phyloP scores from a whole-genome alignment of 2,888 invertebrate genomes.

The Eumacrocentrus americanus region DNA sequence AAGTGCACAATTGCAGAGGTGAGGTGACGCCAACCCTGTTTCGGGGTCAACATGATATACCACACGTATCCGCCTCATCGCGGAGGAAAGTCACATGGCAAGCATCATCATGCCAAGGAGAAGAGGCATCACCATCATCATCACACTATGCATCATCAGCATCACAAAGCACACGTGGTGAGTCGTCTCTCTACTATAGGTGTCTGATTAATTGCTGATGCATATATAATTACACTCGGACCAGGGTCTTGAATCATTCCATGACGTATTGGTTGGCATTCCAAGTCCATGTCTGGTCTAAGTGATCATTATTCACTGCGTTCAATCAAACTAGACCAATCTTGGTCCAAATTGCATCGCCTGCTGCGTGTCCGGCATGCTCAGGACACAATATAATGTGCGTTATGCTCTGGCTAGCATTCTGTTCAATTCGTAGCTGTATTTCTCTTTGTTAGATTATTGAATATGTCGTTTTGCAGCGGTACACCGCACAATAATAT shows the following conservation, averaged over 20 bases:
- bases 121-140: constrained; percentile 56
- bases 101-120: constrained; percentile 56
- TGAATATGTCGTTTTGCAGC: not conserved
- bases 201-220: not conserved
- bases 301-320: constrained; percentile 15
- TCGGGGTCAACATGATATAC: constrained; percentile 56
- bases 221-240: no score
- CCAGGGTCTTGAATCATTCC: no score
- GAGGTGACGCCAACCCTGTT: constrained; percentile 60
- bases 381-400: no score
- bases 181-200: constrained; percentile 45
- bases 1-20: constrained; percentile 40
- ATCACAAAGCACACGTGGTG: constrained; percentile 57
- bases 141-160: constrained; percentile 56
- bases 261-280: constrained; percentile 6
- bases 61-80: constrained; percentile 60
- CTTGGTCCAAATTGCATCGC: constrained; percentile 27
- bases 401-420: no score
- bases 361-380: not conserved
- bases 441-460: not conserved
- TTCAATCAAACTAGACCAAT: constrained; percentile 14
- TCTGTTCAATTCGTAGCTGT: no score
- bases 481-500: not conserved
- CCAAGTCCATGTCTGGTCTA: constrained; percentile 4
- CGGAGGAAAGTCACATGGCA: constrained; percentile 54